phyloP scores from a whole-genome alignment of 92 coral and sea anemone species.

The Actinostola sp. region DNA sequence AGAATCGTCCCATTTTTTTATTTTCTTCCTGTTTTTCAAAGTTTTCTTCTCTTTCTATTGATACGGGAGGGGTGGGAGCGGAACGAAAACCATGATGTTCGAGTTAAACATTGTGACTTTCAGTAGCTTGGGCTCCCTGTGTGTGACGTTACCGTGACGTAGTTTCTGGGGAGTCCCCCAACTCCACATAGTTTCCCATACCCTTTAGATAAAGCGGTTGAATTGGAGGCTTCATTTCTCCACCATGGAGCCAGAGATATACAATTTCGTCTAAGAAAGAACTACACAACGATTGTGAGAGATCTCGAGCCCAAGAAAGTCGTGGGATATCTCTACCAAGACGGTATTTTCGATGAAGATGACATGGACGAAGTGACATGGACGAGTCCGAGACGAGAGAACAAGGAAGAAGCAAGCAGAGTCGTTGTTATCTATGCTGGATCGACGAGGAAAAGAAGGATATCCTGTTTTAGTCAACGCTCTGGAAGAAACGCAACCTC shows the following conservation, averaged over 20 bases:
- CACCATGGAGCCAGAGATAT: constrained; percentile 37
- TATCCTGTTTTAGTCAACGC: constrained; percentile 56
- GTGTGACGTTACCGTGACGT: too few species aligned
- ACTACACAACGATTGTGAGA: constrained; percentile 41
- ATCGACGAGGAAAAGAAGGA: constrained; percentile 16
- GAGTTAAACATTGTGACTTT: too few species aligned
- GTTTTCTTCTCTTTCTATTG: too few species aligned
- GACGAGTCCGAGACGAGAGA: constrained; percentile 69
- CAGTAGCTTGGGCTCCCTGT: too few species aligned
- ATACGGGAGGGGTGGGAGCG: too few species aligned
- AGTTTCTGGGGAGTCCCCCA: too few species aligned
- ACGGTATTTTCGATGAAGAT: constrained; percentile 77
- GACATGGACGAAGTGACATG: constrained; percentile 82
- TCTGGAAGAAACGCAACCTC: constrained; percentile 66
- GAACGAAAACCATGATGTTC: too few species aligned
- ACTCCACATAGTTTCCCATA: too few species aligned
- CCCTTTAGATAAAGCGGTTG: too few species aligned
- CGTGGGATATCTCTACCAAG: constrained; percentile 74
- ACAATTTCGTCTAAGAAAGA: constrained; percentile 53
- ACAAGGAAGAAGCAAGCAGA: constrained; percentile 67
- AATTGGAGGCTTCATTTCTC: too few species aligned
- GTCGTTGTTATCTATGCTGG: constrained; percentile 47
- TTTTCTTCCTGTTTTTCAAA: too few species aligned
- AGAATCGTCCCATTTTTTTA: too few species aligned
- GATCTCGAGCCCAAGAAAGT: constrained; percentile 82